phyloP scores from a whole-genome alignment of 2,888 invertebrate genomes.

The Scelioninae gen. 2 region DNA sequence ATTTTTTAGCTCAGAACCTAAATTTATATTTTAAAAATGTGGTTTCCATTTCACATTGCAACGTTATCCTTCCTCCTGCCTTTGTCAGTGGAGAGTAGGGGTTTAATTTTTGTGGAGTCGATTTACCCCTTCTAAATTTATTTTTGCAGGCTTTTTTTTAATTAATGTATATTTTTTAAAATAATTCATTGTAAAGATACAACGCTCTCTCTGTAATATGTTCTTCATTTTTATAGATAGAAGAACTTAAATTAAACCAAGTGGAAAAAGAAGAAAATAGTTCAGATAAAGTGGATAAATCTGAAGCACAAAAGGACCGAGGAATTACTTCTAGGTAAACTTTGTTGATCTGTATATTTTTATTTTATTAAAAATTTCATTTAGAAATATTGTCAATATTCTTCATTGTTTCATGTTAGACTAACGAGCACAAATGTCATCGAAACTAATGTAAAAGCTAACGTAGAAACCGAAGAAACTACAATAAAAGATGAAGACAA shows the following conservation, averaged over 20 bases:
- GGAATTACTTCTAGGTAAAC: slow-evolving; percentile 62
- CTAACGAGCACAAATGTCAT: slow-evolving; percentile 59
- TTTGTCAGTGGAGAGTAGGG: too few relatives aligned
- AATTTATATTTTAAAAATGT: too few relatives aligned
- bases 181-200: too few relatives aligned
- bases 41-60: too few relatives aligned
- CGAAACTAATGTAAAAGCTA: slow-evolving; percentile 63
- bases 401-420: slow-evolving; percentile 14
- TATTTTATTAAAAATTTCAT: background rate
- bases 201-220: too few relatives aligned
- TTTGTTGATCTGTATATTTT: background rate
- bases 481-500: slow-evolving; percentile 68
- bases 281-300: slow-evolving; percentile 66
- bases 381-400: background rate
- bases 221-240: too few relatives aligned
- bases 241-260: slow-evolving; percentile 72
- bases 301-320: slow-evolving; percentile 70
- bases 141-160: too few relatives aligned
- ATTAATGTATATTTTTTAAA: too few relatives aligned
- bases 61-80: too few relatives aligned
- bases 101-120: too few relatives aligned
- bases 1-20: too few relatives aligned
- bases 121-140: too few relatives aligned
- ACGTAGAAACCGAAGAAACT: slow-evolving; percentile 64
- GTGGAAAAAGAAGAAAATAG: slow-evolving; percentile 70